A percentile compares a stretch with the other conserved stretches of the same genome.
These are phyloP conservation scores for Folsomia candida DNA, from an alignment of 2,888 invertebrate species.

Conservation along the genomic window DNA sequence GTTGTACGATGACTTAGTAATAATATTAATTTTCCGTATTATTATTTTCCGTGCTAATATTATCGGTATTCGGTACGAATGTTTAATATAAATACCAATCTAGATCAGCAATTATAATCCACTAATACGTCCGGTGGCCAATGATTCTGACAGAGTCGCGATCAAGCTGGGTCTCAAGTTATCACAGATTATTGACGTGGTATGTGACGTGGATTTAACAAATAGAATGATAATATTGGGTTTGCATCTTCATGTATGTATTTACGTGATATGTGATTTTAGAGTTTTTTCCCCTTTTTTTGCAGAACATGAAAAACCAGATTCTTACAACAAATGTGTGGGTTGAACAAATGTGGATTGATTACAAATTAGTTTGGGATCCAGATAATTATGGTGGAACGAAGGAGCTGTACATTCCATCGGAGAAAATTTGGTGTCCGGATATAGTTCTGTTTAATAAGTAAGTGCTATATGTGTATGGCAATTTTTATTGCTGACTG, in stretches of 20 bases:
- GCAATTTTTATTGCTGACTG: too few relatives aligned
- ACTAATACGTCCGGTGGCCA: conserved; percentile 5
- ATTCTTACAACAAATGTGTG: neutral
- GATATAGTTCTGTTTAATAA: conserved; percentile 6
- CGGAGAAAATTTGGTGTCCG: neutral
- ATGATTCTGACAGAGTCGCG: conserved; percentile 1
- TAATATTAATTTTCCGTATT: too few relatives aligned
- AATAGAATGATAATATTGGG: too few relatives aligned
- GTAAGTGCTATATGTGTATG: conserved; percentile 7
- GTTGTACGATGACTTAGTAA: too few relatives aligned
- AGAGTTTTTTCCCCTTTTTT: neutral
- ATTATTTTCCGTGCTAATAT: too few relatives aligned
- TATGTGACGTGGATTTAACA: too few relatives aligned
- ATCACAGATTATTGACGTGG: neutral
- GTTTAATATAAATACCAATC: too few relatives aligned
- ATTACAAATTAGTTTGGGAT: conserved; percentile 13
- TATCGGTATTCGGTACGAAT: too few relatives aligned
- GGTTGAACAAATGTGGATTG: conserved; percentile 5
- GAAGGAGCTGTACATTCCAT: neutral
- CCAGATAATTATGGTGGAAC: conserved; percentile 2
- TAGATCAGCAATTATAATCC: neutral
- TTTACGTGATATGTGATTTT: neutral
- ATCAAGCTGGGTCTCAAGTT: neutral
- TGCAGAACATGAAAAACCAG: conserved; percentile 7
- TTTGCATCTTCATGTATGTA: neutral